Evolutionary conservation across 2,113 vertebrate genomes (phyloP), one percentile per base, ranked within the genome.

Genomic region (Petrocephalus microphthalmus): DNA sequence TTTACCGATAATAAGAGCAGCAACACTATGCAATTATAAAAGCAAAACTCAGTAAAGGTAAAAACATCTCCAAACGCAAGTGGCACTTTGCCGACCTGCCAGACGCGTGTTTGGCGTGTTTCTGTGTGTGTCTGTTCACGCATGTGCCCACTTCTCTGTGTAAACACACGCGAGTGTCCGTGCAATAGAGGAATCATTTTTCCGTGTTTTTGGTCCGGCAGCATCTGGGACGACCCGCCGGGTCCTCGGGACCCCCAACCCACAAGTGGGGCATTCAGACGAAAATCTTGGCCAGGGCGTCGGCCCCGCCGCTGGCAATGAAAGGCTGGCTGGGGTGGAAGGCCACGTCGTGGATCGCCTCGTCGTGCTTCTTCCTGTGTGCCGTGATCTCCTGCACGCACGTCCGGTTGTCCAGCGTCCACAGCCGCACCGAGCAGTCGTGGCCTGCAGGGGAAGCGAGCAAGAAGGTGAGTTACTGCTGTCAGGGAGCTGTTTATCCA

Each of bases 341-440:
- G 92, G 97, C 97, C 81, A 98, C 97, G 0, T 97, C 97, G 0
- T 98, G 97, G 89, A 98, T 97, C 92, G 97, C 97, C 93, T 98
- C 97, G 42, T 98, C 97, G 0, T 98, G 97, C 91, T 98, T 98
- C 94, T 97, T 97, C 92, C 97, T 96, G 93, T 98, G 97, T 0
- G 97, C 97, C 0, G 97, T 97, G 94, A 98, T 97, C 94, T 98
- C 97, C 94, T 98, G 97, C 89, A 97, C 96, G 0, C 97, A 98
- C 0, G 97, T 98, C 91, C 95, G 96, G 92, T 96, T 97, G 91
- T 97, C 97, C 89, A 98, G 94, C 95, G 97, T 97, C 97, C 97
- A 98, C 49, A 98, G 94, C 20, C 97, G 97, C 92, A 98, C 96
- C 0, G 97, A 98, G 93, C 97, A 98, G 94, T 98, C 97, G 0